A percentile compares a stretch with the other conserved stretches of the same genome.
Evolutionary conservation across 2,113 vertebrate species (phyloP).

Genomic region (Hemichromis elongatus): DNA sequence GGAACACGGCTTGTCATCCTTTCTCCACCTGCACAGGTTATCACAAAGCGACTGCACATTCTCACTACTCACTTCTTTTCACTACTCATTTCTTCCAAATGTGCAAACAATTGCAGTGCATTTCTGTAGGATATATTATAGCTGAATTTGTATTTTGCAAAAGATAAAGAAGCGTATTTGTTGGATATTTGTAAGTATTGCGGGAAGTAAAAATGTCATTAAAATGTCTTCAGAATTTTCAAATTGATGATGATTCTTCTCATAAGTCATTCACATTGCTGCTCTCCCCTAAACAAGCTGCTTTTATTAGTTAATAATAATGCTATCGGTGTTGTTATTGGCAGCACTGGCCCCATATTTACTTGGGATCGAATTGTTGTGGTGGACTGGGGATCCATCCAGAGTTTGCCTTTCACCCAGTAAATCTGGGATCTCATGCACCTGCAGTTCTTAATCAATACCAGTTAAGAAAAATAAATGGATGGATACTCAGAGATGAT

Average conservation of each 20-base stretch:
- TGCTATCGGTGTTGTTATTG: not conserved
- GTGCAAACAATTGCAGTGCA: not conserved
- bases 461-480: not conserved
- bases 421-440: not conserved
- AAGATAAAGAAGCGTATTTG: not conserved
- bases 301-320: accelerated
- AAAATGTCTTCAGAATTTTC: not conserved
- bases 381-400: not conserved
- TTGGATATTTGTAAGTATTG: not conserved
- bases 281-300: not conserved
- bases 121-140: not conserved
- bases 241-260: not conserved
- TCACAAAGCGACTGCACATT: not conserved
- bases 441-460: not conserved
- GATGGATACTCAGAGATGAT: not conserved
- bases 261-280: not conserved
- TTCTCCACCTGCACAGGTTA: not conserved
- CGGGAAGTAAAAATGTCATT: accelerated
- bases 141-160: not conserved
- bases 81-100: not conserved
- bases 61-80: not conserved
- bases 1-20: not conserved
- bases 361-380: not conserved
- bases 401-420: not conserved
- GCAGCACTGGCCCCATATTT: not conserved